Percentiles rank a stretch among this genome's conserved stretches.
Evolutionary conservation across 2,888 invertebrate genomes (phyloP).

Genomic region (Ischnus inquisitorius): DNA sequence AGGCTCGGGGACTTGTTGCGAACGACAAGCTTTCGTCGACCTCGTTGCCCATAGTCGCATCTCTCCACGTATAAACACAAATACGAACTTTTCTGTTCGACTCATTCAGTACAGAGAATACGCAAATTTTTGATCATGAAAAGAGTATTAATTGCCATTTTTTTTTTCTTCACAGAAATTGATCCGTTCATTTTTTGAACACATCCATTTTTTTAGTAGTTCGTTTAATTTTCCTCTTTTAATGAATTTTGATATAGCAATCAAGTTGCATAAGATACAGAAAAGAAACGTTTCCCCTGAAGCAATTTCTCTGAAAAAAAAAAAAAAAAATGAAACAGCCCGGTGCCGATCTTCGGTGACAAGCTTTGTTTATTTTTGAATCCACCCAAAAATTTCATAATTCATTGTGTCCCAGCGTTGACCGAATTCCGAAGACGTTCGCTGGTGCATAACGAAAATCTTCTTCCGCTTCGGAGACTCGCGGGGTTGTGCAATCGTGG

Average conservation of each 20-base stretch:
- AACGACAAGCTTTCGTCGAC: slow-evolving; percentile 54
- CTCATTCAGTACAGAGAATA: background rate
- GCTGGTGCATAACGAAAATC: slow-evolving; percentile 5
- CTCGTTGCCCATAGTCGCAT: slow-evolving; percentile 38
- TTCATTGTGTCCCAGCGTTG: background rate
- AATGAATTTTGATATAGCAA: too few relatives aligned
- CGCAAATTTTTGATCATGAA: background rate
- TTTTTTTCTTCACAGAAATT: too few relatives aligned
- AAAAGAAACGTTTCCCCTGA: too few relatives aligned
- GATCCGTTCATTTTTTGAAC: too few relatives aligned
- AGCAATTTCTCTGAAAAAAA: too few relatives aligned
- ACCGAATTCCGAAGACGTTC: background rate
- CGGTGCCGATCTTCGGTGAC: background rate
- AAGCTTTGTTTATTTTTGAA: background rate
- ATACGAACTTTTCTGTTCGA: background rate
- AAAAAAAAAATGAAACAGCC: background rate
- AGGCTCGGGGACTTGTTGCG: slow-evolving; percentile 21
- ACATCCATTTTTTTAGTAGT: too few relatives aligned
- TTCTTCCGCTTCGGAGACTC: slow-evolving; percentile 8
- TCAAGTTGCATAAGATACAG: too few relatives aligned
- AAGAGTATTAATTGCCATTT: too few relatives aligned
- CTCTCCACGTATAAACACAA: slow-evolving; percentile 23
- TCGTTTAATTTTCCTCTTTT: too few relatives aligned
- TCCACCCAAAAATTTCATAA: background rate
- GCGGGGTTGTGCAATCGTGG: slow-evolving; percentile 10